Conservation (phyloP, 2,888 invertebrate species). For the Aelia acuminata region DNA sequence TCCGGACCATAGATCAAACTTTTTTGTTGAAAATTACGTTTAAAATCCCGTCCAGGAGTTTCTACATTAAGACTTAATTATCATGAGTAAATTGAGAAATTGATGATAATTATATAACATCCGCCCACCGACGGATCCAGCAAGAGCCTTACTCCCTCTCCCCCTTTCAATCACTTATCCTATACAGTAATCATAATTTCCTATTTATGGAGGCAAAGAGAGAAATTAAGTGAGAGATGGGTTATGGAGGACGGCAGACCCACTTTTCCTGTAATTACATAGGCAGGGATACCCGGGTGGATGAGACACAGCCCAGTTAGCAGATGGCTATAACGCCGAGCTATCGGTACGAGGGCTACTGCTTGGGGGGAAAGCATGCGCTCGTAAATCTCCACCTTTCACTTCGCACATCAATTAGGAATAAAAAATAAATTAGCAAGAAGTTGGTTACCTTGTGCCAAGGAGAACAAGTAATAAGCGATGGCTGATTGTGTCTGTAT, state of each 20-base stretch:
- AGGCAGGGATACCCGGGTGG: neutral
- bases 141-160: too few species aligned
- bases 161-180: too few species aligned
- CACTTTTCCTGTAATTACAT: constrained; percentile 10
- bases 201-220: neutral
- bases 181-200: too few species aligned
- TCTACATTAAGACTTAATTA: too few species aligned
- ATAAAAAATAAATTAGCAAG: neutral
- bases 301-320: constrained; percentile 18
- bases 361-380: neutral
- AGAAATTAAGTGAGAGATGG: constrained; percentile 18
- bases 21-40: too few species aligned
- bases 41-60: too few species aligned
- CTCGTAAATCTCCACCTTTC: neutral
- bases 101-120: too few species aligned
- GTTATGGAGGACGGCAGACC: neutral
- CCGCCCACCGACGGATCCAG: too few species aligned
- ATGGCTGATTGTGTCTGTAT: neutral
- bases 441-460: neutral
- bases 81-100: too few species aligned
- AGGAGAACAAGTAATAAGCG: neutral
- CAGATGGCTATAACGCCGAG: neutral
- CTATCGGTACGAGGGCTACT: neutral
- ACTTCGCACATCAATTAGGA: neutral
- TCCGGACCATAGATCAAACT: too few species aligned